Evolutionary conservation across 2,888 invertebrate genomes (phyloP), one percentile per base, ranked within the genome.

Genomic region (Lepidocyrtinus sp.): DNA sequence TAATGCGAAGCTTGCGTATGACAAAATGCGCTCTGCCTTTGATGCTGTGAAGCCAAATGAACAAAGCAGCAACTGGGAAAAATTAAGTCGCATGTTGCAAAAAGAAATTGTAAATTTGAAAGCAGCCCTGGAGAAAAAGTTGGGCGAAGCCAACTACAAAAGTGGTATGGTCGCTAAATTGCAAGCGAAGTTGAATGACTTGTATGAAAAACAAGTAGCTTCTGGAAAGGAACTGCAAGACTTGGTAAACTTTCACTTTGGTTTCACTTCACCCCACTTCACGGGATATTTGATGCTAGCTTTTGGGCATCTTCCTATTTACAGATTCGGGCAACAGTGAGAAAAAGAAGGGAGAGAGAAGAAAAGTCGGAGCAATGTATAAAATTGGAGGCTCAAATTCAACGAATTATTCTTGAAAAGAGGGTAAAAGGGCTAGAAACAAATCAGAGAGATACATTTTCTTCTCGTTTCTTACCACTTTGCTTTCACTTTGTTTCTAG

Each of bases 281-380:
- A n/a, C n/a, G n/a, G n/a, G n/a, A n/a, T n/a, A n/a, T n/a, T n/a
- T n/a, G n/a, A n/a, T n/a, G n/a, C n/a, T n/a, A 36, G 5, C 5
- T 36, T 36, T 12, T 50, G 22, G 25, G 9, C 2, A n/a, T 26
- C 64, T 24, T n/a, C 26, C 27, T 2, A 15, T 15, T 27, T 1
- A 7, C 24, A 85, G 83, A 84, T 86, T 27, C 73, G 85, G 59
- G 55, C 68, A 2, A 84, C 84, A 0, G 83, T 83, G 2, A 46
- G 82, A n/a, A 84, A 84, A 59, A 76, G 86, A 1, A 62, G 84
- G 17, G 85, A 85, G 62, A 70, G 85, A 62, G 82, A 86, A 50
- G 84, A 86, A 67, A 86, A 86, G 46, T 83, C 85, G 0, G 85
- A 83, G 24, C 84, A 84, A 45, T 86, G 86, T 36, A 83, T 86